Evolutionary conservation across 1,140 invertebrate genomes (phyloP).

Genomic region (Temnothorax curvispinosus): DNA sequence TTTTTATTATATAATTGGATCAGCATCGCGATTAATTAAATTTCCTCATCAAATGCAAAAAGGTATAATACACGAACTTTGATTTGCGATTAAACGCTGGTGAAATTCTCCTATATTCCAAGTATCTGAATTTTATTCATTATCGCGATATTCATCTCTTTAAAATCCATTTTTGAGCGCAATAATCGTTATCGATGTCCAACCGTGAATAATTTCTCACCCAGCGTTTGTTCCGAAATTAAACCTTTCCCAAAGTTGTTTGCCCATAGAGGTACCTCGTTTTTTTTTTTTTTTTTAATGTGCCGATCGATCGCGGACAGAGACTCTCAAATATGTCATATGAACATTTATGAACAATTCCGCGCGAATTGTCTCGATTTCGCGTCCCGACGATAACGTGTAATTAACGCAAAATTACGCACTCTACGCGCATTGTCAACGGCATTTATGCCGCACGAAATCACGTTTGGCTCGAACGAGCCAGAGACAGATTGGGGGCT

Average conservation of each 20-base stretch:
- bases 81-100: not conserved
- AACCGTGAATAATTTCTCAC: constrained; percentile 30
- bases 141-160: constrained; percentile 20
- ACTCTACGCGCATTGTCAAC: constrained; percentile 46
- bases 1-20: constrained; percentile 27
- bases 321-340: constrained; percentile 11
- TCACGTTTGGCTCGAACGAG: constrained; percentile 42
- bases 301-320: constrained; percentile 35
- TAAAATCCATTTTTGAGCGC: constrained; percentile 25
- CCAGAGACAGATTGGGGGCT: constrained; percentile 16
- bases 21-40: constrained; percentile 8
- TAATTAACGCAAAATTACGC: constrained; percentile 69
- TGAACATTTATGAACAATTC: constrained; percentile 3
- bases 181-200: constrained; percentile 41
- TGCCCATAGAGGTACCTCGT: not conserved
- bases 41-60: constrained; percentile 1
- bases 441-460: constrained; percentile 46
- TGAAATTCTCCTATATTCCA: constrained; percentile 35
- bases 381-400: constrained; percentile 29
- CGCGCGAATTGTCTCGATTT: constrained; percentile 18
- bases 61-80: not conserved
- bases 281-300: not conserved
- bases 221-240: constrained; percentile 25
- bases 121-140: constrained; percentile 41
- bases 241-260: constrained; percentile 36